Base-by-base conservation (phyloP, 2,113 vertebrate species). In the Calonectris borealis region DNA sequence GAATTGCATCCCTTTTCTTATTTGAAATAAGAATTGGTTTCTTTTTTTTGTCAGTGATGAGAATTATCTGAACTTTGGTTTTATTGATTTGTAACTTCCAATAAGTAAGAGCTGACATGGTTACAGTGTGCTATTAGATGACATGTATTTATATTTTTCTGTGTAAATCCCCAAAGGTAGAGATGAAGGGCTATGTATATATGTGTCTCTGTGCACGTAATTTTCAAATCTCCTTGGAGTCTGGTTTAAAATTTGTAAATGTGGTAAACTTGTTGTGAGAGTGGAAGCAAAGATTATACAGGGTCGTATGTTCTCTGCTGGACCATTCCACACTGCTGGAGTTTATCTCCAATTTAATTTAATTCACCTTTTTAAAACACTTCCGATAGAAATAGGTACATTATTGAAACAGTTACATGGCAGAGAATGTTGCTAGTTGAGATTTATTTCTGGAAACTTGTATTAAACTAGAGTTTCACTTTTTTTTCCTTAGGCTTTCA, bases 271-370 rank as follows among this genome's bases (percentile, higher is more conserved):
- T 26, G 19, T 79, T 92, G 49, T 29, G 27, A 73, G 66, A 73
- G 26, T 40, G 10, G 82, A 90, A 89, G n/a, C 34, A 68, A 92
- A 79, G 42, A 72, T 92, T 68, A 20, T n/a, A 20, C 16, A 55
- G 36, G 27, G 20, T 65, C 2, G 0, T 87, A 42, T 61, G 8
- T n/a, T 91, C 65, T 71, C 27, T 84, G 34, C 42, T 92, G 69
- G 57, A 89, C 34, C 36, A 54, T 76, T 95, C 25, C 17, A 42
- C 58, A 10, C 48, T 46, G 61, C 29, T 79, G 82, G 69, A 73
- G 25, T 90, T 76, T 83, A 58, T 70, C 76, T 95, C 85, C 69
- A 40, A 27, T 72, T 95, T 95, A 89, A 91, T 83, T 94, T 68
- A 88, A 83, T 61, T 72, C 55, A 83, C 20, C 9, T 80, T 94